Percentiles rank a stretch among this genome's conserved stretches.
These are phyloP conservation scores for Brachionichthys hirsutus DNA, from an alignment of 2,113 vertebrate species.

Conservation along the genomic window DNA sequence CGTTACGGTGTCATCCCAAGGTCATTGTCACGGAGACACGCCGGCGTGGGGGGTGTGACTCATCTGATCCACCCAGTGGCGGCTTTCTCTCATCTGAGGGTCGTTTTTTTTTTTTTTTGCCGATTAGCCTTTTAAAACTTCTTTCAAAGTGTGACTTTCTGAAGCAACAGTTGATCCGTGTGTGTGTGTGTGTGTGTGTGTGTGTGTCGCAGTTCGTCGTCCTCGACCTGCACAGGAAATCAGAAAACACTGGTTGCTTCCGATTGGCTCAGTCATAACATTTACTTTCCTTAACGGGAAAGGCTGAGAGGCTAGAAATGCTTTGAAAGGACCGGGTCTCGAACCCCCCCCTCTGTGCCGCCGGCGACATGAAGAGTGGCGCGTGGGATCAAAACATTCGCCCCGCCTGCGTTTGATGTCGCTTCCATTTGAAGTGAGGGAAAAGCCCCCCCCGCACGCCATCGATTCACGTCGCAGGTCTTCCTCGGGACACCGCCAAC, in stretches of 20 bases:
- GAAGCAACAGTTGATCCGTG: no score
- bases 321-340: slow-evolving; percentile 32
- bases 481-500: slow-evolving; percentile 29
- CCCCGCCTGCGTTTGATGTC: slow-evolving; percentile 43
- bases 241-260: no score
- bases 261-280: no score
- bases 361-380: slow-evolving; percentile 36
- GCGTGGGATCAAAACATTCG: slow-evolving; percentile 48
- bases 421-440: slow-evolving; percentile 38
- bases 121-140: no score
- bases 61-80: no score
- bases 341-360: slow-evolving; percentile 7
- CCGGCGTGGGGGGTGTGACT: slow-evolving; percentile 1
- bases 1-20: slow-evolving; percentile 47
- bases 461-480: slow-evolving; percentile 26
- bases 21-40: slow-evolving; percentile 44
- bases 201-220: no score
- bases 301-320: slow-evolving; percentile 25
- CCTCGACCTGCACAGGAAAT: no score
- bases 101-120: no score
- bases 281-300: slow-evolving; percentile 24
- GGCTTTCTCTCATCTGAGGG: no score
- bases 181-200: no score
- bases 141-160: no score
- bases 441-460: slow-evolving; percentile 13